Evolutionary conservation across 2,797 vertebrate species (phyloP).

Genomic region (Nothura maculosa): DNA sequence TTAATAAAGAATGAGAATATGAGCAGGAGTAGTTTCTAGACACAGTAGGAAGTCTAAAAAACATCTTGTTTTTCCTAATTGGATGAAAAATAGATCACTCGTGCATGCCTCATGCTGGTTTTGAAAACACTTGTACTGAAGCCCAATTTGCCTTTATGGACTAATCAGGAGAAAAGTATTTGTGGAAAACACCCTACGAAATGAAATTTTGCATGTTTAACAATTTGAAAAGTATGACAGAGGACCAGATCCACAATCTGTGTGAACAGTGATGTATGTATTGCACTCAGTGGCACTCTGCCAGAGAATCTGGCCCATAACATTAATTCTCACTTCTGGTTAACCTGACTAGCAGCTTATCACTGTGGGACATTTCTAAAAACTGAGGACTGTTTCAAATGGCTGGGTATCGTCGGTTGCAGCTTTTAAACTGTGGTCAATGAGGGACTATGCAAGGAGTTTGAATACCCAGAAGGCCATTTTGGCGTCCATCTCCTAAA

Average conservation of each 20-base stretch:
- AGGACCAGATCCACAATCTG: background rate
- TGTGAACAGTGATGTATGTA: background rate
- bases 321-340: background rate
- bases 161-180: conserved; percentile 21
- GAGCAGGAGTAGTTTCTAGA: conserved; percentile 1
- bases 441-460: background rate
- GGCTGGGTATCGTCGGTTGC: background rate
- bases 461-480: background rate
- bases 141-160: conserved; percentile 27
- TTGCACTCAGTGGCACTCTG: background rate
- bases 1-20: conserved; percentile 6
- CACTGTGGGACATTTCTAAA: background rate
- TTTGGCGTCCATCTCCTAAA: background rate
- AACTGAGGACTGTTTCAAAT: rapidly evolving
- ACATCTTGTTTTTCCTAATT: conserved; percentile 42
- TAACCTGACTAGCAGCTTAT: background rate
- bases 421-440: background rate
- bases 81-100: conserved; percentile 57
- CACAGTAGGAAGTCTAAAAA: conserved; percentile 16
- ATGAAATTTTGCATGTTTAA: background rate
- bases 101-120: background rate
- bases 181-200: background rate
- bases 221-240: background rate
- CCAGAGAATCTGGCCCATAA: background rate
- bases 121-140: conserved; percentile 31